Evolutionary conservation across 2,113 vertebrate genomes (phyloP).

Genomic region (Numida meleagris): DNA sequence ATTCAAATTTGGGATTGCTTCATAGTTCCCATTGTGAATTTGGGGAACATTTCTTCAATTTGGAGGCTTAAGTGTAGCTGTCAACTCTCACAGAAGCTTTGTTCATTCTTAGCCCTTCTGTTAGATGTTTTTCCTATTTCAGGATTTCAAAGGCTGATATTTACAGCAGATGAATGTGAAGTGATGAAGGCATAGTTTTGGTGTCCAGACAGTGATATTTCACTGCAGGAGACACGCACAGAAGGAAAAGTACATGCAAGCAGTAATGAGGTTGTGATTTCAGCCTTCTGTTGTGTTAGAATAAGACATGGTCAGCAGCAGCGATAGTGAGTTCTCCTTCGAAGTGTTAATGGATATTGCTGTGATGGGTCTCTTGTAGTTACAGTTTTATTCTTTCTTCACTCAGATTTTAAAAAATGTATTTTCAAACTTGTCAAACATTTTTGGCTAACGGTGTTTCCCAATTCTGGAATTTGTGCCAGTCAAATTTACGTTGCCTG

Average conservation of each 20-base stretch:
- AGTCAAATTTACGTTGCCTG: slow-evolving; percentile 74
- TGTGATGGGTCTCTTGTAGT: neutral
- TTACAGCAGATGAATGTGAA: neutral
- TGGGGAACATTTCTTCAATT: neutral
- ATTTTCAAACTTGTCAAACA: neutral
- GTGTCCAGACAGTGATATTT: neutral
- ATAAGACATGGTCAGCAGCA: neutral
- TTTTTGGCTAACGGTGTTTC: neutral
- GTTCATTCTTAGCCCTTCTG: neutral
- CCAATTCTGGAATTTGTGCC: neutral
- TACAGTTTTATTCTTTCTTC: neutral
- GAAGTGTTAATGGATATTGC: neutral
- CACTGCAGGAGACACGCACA: neutral
- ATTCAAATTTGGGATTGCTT: neutral
- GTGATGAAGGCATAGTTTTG: neutral
- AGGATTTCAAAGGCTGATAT: neutral
- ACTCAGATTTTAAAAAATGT: neutral
- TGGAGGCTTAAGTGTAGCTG: neutral
- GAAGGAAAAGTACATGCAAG: neutral
- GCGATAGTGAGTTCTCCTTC: neutral
- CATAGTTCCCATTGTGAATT: neutral
- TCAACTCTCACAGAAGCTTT: neutral
- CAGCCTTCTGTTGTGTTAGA: neutral
- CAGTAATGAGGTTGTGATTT: neutral
- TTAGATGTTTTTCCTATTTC: neutral